A percentile compares a stretch with the other conserved stretches of the same genome.
phyloP scores from a whole-genome alignment of 2,888 invertebrate species.

The Ormia ochracea region DNA sequence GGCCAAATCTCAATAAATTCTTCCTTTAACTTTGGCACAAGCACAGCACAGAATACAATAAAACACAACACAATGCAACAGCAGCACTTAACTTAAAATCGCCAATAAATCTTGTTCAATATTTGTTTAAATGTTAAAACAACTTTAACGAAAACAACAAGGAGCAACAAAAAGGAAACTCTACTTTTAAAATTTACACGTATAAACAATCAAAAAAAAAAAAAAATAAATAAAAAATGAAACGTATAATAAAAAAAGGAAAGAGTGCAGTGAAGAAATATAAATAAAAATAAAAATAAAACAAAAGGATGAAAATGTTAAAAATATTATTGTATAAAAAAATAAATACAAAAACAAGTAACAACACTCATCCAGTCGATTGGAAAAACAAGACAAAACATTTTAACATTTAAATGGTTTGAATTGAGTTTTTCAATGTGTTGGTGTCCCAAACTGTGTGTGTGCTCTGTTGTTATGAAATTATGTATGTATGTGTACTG shows the following conservation, averaged over 20 bases:
- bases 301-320: neutral
- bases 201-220: no score
- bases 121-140: conserved; percentile 26
- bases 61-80: conserved; percentile 21
- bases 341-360: neutral
- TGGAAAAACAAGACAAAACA: conserved; percentile 8
- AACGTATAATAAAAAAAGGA: conserved; percentile 17
- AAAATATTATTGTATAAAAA: neutral
- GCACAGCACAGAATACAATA: conserved; percentile 1
- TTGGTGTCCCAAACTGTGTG: neutral
- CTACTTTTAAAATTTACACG: conserved; percentile 45
- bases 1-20: conserved; percentile 39
- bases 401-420: conserved; percentile 6
- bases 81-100: conserved; percentile 57
- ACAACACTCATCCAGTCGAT: neutral
- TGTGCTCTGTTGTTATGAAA: neutral
- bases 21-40: conserved; percentile 4
- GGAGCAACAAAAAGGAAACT: neutral
- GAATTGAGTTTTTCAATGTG: neutral
- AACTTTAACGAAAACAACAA: conserved; percentile 15
- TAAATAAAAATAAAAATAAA: neutral
- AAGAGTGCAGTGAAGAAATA: neutral
- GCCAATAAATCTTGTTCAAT: conserved; percentile 60
- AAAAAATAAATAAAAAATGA: no score
- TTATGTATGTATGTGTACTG: neutral